These are phyloP conservation scores for Synergus laeviventris DNA, from an alignment of 2,888 invertebrate genomes.

Conservation along the genomic window DNA sequence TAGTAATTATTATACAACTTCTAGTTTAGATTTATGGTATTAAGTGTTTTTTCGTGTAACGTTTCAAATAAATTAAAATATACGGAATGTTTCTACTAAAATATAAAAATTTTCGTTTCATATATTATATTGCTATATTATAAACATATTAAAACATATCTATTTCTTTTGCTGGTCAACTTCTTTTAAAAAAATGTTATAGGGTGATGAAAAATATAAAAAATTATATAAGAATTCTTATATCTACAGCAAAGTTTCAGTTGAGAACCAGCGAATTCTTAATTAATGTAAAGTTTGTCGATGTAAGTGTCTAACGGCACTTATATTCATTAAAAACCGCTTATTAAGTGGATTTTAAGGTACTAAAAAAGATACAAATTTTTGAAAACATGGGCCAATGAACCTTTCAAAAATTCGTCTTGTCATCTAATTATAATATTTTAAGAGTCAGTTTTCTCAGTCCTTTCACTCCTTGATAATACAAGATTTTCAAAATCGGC, in stretches of 20 bases:
- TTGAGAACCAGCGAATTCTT: not conserved
- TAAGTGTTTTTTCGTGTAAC: not conserved
- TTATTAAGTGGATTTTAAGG: not conserved
- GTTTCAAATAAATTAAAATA: not conserved
- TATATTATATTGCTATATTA: not conserved
- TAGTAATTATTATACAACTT: not conserved
- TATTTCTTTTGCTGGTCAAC: not conserved
- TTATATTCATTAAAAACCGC: not conserved
- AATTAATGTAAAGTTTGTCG: not conserved
- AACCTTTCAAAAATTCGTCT: not conserved
- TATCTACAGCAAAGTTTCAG: not conserved
- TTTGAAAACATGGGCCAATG: not conserved
- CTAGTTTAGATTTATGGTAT: not conserved
- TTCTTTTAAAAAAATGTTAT: not conserved
- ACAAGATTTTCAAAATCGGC: not conserved
- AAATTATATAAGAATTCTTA: not conserved
- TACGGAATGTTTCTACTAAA: not conserved
- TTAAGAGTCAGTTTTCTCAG: not conserved
- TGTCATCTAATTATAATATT: not conserved
- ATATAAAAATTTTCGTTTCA: not conserved
- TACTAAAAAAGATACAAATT: not conserved
- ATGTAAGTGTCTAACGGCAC: not conserved
- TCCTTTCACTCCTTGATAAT: not conserved
- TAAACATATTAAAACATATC: not conserved
- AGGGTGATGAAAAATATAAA: not conserved